Evolutionary conservation across 2,888 invertebrate species (phyloP).

Genomic region (Crematogaster levior): DNA sequence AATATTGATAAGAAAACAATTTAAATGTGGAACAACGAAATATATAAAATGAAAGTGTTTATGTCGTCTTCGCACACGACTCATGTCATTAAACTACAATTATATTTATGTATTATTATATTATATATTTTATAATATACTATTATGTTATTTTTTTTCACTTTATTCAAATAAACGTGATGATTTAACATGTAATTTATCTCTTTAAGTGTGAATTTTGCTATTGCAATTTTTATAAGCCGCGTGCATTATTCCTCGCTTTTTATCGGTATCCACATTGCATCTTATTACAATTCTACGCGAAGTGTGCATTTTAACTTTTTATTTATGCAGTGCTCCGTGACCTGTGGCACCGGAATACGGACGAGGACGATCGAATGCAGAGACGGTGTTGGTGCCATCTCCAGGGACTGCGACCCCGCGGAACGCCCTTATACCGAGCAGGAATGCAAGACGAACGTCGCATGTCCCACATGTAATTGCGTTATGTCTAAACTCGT

Average conservation of each 20-base stretch:
- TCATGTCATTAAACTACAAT: background rate
- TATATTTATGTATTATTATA: background rate
- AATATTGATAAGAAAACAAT: background rate
- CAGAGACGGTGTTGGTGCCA: constrained; percentile 86
- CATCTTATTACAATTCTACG: constrained; percentile 39
- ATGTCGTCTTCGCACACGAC: background rate
- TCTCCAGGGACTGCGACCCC: constrained; percentile 88
- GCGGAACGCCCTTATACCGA: constrained; percentile 90
- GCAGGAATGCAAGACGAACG: constrained; percentile 91
- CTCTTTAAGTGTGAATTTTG: background rate
- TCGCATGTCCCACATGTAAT: constrained; percentile 88
- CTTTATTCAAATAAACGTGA: background rate
- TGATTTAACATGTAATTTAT: background rate
- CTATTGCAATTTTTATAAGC: background rate
- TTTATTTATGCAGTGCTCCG: constrained; percentile 91
- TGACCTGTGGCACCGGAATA: constrained; percentile 95
- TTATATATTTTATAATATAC: background rate
- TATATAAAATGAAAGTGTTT: background rate
- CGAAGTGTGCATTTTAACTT: constrained; percentile 48
- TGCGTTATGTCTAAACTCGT: constrained; percentile 53
- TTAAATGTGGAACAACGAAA: background rate
- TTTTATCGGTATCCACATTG: constrained; percentile 24
- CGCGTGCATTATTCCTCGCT: constrained; percentile 15
- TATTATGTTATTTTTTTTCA: background rate
- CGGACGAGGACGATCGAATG: constrained; percentile 94